Percentiles rank a stretch among this genome's conserved stretches.
Conservation (phyloP, 2,888 invertebrate species). For the Arge pagana region DNA sequence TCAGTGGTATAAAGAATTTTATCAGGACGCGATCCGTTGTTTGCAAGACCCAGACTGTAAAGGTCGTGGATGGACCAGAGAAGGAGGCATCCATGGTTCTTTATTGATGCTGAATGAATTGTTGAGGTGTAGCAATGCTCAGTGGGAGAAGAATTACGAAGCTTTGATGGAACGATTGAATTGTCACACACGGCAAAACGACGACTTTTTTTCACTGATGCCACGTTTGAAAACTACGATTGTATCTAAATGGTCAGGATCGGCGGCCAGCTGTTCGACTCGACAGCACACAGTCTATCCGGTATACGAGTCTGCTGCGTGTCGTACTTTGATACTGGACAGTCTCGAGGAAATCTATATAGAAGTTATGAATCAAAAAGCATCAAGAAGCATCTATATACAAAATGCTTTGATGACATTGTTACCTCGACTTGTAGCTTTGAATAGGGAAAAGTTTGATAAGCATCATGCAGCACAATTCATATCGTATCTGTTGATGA, state of each 20-base stretch:
- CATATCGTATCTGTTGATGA: constrained; percentile 77
- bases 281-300: constrained; percentile 51
- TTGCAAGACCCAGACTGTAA: constrained; percentile 70
- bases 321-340: constrained; percentile 79
- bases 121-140: constrained; percentile 85
- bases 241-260: constrained; percentile 58
- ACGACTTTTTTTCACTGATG: constrained; percentile 65
- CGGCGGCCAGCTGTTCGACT: constrained; percentile 28
- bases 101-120: constrained; percentile 92
- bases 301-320: constrained; percentile 85
- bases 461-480: constrained; percentile 74
- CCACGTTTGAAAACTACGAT: constrained; percentile 66
- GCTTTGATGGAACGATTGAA: constrained; percentile 69
- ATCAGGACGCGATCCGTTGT: constrained; percentile 83
- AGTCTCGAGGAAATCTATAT: constrained; percentile 80
- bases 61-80: constrained; percentile 80
- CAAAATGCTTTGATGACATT: constrained; percentile 86
- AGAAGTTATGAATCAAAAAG: constrained; percentile 79
- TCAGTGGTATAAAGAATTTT: constrained; percentile 92
- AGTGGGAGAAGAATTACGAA: constrained; percentile 82
- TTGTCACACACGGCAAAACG: constrained; percentile 47
- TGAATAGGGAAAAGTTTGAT: constrained; percentile 81
- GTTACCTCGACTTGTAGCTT: constrained; percentile 91
- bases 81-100: constrained; percentile 92
- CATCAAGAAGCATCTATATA: constrained; percentile 76